Conservation (phyloP, 2,888 invertebrate species). For the Andrena praecox region DNA sequence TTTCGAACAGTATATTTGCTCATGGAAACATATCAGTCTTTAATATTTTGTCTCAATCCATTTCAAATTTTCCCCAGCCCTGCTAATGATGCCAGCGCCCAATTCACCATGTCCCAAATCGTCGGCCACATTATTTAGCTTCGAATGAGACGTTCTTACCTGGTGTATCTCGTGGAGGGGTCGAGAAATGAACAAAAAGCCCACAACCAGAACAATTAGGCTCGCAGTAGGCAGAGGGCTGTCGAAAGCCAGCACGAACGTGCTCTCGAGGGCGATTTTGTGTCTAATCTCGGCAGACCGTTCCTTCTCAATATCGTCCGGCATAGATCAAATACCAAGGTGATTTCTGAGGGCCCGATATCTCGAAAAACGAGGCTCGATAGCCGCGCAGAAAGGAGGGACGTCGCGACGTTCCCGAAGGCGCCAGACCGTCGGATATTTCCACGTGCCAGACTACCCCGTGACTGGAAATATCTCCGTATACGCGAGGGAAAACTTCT, state of each 20-base stretch:
- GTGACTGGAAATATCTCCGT: slow-evolving; percentile 50
- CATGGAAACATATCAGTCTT: too few relatives aligned
- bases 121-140: background rate
- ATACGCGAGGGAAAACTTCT: slow-evolving; percentile 22
- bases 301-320: slow-evolving; percentile 71
- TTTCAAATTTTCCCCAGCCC: too few relatives aligned
- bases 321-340: slow-evolving; percentile 74
- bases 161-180: slow-evolving; percentile 15
- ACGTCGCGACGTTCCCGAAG: slow-evolving; percentile 61
- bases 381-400: slow-evolving; percentile 44
- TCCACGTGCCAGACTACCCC: slow-evolving; percentile 31
- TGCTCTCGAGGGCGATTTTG: slow-evolving; percentile 6
- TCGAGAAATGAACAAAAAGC: slow-evolving; percentile 14
- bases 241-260: slow-evolving; percentile 21
- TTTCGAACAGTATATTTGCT: too few relatives aligned
- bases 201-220: slow-evolving; percentile 51
- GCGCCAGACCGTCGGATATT: slow-evolving; percentile 66
- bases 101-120: too few relatives aligned
- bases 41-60: too few relatives aligned
- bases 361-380: slow-evolving; percentile 55
- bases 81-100: too few relatives aligned
- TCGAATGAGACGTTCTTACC: slow-evolving; percentile 13
- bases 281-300: slow-evolving; percentile 70
- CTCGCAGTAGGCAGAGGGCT: slow-evolving; percentile 6
- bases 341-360: slow-evolving; percentile 41